phyloP scores from a whole-genome alignment of 1,140 invertebrate species.

The Zeugodacus cucurbitae region DNA sequence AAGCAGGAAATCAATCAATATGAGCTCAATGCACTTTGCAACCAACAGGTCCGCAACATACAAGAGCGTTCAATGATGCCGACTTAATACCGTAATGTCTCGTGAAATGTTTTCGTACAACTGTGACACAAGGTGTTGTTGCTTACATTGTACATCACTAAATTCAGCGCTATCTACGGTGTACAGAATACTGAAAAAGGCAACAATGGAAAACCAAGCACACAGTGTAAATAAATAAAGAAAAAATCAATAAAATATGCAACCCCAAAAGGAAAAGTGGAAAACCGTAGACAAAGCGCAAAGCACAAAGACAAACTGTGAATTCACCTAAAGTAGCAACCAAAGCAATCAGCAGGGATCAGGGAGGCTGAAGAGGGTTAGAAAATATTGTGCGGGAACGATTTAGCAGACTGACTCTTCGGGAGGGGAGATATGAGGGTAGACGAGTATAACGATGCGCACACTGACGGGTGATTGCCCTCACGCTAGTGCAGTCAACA shows the following conservation, averaged over 20 bases:
- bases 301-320: slow-evolving; percentile 7
- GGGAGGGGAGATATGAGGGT: background rate
- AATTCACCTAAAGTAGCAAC: slow-evolving; percentile 20
- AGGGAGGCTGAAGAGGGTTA: slow-evolving; percentile 5
- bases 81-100: background rate
- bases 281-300: slow-evolving; percentile 9
- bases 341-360: slow-evolving; percentile 27
- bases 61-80: background rate
- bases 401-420: background rate
- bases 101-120: background rate
- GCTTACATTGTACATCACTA: background rate
- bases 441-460: slow-evolving; percentile 9
- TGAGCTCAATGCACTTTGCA: background rate
- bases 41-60: background rate
- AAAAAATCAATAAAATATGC: slow-evolving; percentile 22
- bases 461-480: slow-evolving; percentile 29
- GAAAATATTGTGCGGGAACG: background rate
- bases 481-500: background rate
- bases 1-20: background rate
- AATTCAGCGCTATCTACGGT: background rate
- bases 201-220: background rate
- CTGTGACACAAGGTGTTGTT: background rate
- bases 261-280: slow-evolving; percentile 27
- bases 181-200: background rate
- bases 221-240: background rate